Conservation (phyloP, 2,888 invertebrate species). For the Lathronympha strigana region DNA sequence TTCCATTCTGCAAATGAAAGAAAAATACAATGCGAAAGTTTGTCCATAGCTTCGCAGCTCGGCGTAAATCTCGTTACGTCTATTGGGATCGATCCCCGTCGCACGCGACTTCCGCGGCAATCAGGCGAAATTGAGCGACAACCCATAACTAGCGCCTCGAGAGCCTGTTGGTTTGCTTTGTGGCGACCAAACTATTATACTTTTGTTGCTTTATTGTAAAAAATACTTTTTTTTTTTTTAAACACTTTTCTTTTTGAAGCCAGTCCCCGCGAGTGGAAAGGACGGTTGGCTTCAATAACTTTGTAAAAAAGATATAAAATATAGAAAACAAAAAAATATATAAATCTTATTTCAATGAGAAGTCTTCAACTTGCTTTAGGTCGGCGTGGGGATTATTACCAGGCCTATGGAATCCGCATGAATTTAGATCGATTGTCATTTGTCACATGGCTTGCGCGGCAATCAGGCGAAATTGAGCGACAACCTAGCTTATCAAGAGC, state of each 20-base stretch:
- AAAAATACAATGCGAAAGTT: no score
- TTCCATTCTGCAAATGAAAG: no score
- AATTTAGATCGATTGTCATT: no score
- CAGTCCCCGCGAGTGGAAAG: no score
- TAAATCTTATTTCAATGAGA: no score
- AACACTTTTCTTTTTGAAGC: no score
- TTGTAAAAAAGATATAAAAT: no score
- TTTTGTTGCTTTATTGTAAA: slow-evolving; percentile 1
- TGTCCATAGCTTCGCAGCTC: slow-evolving; percentile 14
- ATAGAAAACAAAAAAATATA: no score
- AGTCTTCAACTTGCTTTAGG: no score
- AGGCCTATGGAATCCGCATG: no score
- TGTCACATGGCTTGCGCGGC: slow-evolving; percentile 44
- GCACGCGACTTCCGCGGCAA: slow-evolving; percentile 44
- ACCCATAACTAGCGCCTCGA: slow-evolving; percentile 31
- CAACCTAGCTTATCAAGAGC: slow-evolving; percentile 28
- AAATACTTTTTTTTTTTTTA: not conserved
- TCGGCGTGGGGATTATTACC: no score
- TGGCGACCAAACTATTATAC: slow-evolving; percentile 20
- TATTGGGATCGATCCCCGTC: slow-evolving; percentile 35
- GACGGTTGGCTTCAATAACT: no score
- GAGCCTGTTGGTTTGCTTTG: slow-evolving; percentile 34
- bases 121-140: slow-evolving; percentile 38
- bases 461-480: slow-evolving; percentile 38
- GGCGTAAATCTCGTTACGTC: slow-evolving; percentile 35